These are phyloP conservation scores for Volucella inflata DNA, from an alignment of 2,888 invertebrate genomes.

Conservation along the genomic window DNA sequence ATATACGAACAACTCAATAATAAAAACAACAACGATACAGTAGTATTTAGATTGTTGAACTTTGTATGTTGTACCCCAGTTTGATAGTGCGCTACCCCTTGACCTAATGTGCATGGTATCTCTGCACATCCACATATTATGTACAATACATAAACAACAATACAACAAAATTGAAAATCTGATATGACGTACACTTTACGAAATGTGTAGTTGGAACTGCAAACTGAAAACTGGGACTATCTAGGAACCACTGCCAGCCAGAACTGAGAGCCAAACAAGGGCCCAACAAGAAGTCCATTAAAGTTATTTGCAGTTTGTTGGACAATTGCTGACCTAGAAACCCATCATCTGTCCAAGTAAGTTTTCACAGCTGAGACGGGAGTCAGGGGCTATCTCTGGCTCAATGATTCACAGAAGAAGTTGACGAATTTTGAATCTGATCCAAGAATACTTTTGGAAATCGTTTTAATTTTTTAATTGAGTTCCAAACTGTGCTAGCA, in stretches of 20 bases:
- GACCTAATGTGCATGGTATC: constrained; percentile 49
- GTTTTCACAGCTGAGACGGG: constrained; percentile 1
- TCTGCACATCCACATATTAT: neutral
- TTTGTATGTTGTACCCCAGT: constrained; percentile 64
- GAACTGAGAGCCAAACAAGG: constrained; percentile 30
- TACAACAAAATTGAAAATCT: constrained; percentile 23
- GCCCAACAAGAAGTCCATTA: constrained; percentile 67
- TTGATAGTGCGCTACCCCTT: constrained; percentile 62
- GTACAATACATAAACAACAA: constrained; percentile 5
- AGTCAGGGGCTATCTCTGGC: constrained; percentile 15
- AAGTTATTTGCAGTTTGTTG: constrained; percentile 64
- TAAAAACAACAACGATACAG: constrained; percentile 48
- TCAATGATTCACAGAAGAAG: constrained; percentile 41
- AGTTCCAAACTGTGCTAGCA: constrained; percentile 63
- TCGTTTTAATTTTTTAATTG: constrained; percentile 68
- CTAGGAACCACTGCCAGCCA: too few species aligned
- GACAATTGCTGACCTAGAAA: constrained; percentile 62
- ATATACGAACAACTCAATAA: constrained; percentile 7
- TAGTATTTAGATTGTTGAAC: constrained; percentile 72
- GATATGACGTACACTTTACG: constrained; percentile 21
- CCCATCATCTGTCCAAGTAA: constrained; percentile 62
- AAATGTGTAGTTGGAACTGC: too few species aligned
- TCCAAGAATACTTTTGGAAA: constrained; percentile 56
- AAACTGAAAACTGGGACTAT: too few species aligned
- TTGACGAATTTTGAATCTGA: constrained; percentile 69